These are phyloP conservation scores for Erebia palarica DNA, from an alignment of 2,888 invertebrate species.

Conservation along the genomic window DNA sequence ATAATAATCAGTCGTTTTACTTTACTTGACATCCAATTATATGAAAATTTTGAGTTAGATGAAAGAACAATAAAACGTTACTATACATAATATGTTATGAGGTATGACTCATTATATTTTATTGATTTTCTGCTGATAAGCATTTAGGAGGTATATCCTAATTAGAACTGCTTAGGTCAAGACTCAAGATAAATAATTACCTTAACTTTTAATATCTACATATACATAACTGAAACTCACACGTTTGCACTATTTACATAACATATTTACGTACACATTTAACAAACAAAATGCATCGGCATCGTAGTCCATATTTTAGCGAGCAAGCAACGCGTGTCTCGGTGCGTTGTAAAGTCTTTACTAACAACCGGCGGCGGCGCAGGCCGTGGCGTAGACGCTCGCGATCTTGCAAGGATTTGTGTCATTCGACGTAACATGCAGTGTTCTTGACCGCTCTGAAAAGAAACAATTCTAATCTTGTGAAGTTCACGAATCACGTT, in stretches of 20 bases:
- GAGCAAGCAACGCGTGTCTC: conserved; percentile 45
- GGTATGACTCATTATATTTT: not conserved
- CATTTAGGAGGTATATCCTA: not conserved
- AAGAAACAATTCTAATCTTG: conserved; percentile 43
- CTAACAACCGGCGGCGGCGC: conserved; percentile 54
- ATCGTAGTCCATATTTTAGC: conserved; percentile 16
- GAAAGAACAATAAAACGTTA: too few relatives aligned
- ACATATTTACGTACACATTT: conserved; percentile 22
- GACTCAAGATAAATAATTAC: conserved; percentile 10
- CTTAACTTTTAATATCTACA: conserved; percentile 6
- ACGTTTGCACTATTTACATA: conserved; percentile 23
- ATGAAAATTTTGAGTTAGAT: too few relatives aligned
- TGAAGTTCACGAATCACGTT: conserved; percentile 30
- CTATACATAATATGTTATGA: not conserved
- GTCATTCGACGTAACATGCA: conserved; percentile 55
- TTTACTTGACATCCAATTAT: too few relatives aligned
- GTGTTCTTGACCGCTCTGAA: conserved; percentile 48
- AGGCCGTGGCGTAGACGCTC: conserved; percentile 49
- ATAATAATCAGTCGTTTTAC: too few relatives aligned
- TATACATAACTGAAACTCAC: not conserved
- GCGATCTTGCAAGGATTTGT: conserved; percentile 58
- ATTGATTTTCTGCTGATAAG: not conserved
- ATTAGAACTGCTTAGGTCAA: not conserved
- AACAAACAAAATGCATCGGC: conserved; percentile 19
- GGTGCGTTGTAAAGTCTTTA: conserved; percentile 47